These are phyloP conservation scores for Neosalanx taihuensis DNA, from an alignment of 2,797 vertebrate species.

Conservation along the genomic window DNA sequence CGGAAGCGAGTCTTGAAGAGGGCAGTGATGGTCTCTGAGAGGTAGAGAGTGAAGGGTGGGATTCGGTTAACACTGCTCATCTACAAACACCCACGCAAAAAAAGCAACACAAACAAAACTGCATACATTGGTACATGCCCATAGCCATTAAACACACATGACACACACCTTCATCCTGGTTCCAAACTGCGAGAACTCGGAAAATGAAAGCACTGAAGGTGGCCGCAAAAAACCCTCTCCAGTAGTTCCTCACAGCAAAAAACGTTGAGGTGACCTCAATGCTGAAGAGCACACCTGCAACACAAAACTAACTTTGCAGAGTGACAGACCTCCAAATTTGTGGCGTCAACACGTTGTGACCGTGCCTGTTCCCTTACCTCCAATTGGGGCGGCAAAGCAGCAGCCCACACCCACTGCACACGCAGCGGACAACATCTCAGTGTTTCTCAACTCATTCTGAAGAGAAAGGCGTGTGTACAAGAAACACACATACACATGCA, in stretches of 20 bases:
- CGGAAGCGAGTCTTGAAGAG: constrained; percentile 98
- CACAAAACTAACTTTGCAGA: constrained; percentile 4
- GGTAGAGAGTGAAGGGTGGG: constrained; percentile 11
- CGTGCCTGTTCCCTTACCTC: constrained; percentile 77
- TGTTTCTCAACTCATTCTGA: constrained; percentile 96
- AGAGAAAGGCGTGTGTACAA: neutral
- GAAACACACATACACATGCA: constrained; percentile 23
- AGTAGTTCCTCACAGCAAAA: constrained; percentile 98
- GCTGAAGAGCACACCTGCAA: constrained; percentile 93
- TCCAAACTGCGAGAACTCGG: constrained; percentile 94
- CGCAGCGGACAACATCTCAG: constrained; percentile 95
- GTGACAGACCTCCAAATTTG: constrained; percentile 17
- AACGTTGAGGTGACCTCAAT: constrained; percentile 98
- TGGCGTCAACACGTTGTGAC: constrained; percentile 21
- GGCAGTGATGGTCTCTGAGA: constrained; percentile 94
- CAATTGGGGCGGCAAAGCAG: constrained; percentile 96
- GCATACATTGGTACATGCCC: neutral
- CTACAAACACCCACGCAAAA: constrained; percentile 2
- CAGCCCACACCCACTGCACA: constrained; percentile 97
- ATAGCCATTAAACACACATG: neutral
- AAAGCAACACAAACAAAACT: neutral
- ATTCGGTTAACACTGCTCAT: constrained; percentile 16
- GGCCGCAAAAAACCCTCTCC: constrained; percentile 97
- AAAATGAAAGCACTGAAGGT: constrained; percentile 99
- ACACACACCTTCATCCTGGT: constrained; percentile 90